Evolutionary conservation across 2,113 vertebrate species (phyloP).

Genomic region (Pristiophorus japonicus): DNA sequence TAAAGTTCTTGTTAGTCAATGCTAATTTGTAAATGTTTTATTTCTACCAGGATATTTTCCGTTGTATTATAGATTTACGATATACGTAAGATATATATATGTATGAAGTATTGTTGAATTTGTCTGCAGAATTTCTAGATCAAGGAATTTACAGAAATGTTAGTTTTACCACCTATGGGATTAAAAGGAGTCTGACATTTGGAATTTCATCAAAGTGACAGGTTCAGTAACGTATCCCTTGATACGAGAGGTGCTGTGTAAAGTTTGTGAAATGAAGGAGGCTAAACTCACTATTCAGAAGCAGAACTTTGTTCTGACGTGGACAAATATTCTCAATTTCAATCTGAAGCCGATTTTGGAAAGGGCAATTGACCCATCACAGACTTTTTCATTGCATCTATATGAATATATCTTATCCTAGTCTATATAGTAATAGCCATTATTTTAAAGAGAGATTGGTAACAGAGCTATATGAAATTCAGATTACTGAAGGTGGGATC

Average conservation of each 20-base stretch:
- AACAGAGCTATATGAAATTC: neutral
- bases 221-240: neutral
- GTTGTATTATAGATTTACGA: too few species aligned
- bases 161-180: neutral
- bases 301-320: neutral
- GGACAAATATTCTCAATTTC: neutral
- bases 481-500: neutral
- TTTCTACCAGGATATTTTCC: neutral
- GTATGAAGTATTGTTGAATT: neutral
- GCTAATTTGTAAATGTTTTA: neutral
- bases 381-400: neutral
- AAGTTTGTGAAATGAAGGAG: neutral
- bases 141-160: neutral
- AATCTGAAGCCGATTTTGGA: neutral
- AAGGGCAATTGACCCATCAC: neutral
- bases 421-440: neutral
- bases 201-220: neutral
- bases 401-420: neutral
- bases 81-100: neutral
- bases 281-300: neutral
- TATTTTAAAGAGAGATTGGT: neutral
- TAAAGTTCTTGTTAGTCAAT: neutral
- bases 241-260: neutral
- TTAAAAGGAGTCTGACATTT: neutral
- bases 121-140: neutral